These are phyloP conservation scores for Sprattus sprattus DNA, from an alignment of 2,113 vertebrate species.

Conservation along the genomic window DNA sequence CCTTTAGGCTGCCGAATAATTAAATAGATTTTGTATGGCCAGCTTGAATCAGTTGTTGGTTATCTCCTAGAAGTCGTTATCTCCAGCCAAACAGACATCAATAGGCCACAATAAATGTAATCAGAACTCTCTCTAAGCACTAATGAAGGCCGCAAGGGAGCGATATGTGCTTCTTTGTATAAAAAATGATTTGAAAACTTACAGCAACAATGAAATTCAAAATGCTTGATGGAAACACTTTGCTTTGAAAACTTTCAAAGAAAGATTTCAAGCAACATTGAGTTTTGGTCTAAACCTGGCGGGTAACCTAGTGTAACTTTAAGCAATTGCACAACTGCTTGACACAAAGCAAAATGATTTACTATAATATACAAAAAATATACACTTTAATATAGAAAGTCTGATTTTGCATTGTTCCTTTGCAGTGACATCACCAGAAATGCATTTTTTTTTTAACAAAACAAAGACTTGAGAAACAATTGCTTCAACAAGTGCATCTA, in stretches of 20 bases:
- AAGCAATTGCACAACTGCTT: no score
- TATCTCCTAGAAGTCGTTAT: neutral
- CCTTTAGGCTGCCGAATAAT: neutral
- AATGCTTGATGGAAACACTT: neutral
- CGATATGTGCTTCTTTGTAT: neutral
- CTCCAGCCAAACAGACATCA: neutral
- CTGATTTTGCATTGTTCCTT: no score
- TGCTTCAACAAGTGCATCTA: no score
- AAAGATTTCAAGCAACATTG: neutral
- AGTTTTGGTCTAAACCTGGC: no score
- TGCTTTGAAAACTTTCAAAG: neutral
- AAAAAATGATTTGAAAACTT: neutral
- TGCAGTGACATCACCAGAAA: no score
- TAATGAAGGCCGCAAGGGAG: neutral
- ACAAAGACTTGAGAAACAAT: no score
- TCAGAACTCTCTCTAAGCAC: neutral
- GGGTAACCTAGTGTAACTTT: no score
- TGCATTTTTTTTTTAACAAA: no score
- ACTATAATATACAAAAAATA: no score
- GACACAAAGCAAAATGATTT: no score
- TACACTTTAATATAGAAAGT: no score
- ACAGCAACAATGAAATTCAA: neutral
- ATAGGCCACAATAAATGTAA: neutral
- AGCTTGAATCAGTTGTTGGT: slow-evolving; percentile 4
- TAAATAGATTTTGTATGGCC: neutral